Percentiles rank a stretch among this genome's conserved stretches.
Conservation (phyloP, 2,888 invertebrate species). For the Taphrorychus bicolor region DNA sequence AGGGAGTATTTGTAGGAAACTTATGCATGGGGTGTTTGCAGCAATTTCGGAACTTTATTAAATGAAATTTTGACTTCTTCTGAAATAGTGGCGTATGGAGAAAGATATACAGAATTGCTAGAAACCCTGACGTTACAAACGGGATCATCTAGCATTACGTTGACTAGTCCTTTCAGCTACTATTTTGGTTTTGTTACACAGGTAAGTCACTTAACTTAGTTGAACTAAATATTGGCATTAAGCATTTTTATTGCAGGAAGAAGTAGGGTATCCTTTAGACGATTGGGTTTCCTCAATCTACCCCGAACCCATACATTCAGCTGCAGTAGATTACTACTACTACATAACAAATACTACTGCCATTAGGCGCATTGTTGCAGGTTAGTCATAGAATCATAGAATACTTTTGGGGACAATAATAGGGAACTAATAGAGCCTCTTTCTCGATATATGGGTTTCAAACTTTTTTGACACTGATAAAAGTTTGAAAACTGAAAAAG, state of each 20-base stretch:
- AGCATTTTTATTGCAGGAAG: constrained; percentile 12
- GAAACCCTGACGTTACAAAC: not conserved
- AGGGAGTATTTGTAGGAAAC: constrained; percentile 5
- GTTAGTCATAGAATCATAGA: too few species aligned
- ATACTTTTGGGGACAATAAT: too few species aligned
- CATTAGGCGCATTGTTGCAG: constrained; percentile 29
- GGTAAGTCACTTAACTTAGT: not conserved
- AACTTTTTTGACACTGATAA: too few species aligned
- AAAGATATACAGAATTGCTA: constrained; percentile 6
- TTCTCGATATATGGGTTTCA: not conserved
- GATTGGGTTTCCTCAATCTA: constrained; percentile 33
- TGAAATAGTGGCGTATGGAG: constrained; percentile 4
- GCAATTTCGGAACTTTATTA: not conserved
- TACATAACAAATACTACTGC: constrained; percentile 33
- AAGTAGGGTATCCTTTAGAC: constrained; percentile 22
- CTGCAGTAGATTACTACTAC: constrained; percentile 30
- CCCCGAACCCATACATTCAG: constrained; percentile 35
- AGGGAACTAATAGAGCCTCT: too few species aligned
- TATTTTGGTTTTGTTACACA: constrained; percentile 9
- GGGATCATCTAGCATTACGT: not conserved
- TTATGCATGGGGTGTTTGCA: not conserved
- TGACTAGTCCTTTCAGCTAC: not conserved
- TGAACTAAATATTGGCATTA: not conserved
- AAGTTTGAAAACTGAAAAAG: too few species aligned
- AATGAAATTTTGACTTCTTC: not conserved